A percentile compares a stretch with the other conserved stretches of the same genome.
Evolutionary conservation across 2,797 vertebrate species (phyloP).

Genomic region (Euphonia xanthogaster): DNA sequence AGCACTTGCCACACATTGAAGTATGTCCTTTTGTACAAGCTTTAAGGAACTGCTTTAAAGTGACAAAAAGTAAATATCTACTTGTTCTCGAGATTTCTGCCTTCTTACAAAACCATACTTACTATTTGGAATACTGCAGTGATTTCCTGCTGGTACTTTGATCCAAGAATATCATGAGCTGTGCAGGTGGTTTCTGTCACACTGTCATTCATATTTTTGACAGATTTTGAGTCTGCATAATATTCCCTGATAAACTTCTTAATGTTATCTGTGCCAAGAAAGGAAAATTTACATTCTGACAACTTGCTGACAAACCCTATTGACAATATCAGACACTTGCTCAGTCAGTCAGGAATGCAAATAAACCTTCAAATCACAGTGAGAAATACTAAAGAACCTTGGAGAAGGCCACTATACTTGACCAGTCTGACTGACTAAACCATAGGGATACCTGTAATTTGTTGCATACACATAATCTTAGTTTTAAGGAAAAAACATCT

Average conservation of each 20-base stretch:
- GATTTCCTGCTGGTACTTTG: slow-evolving; percentile 15
- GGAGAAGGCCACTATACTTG: neutral
- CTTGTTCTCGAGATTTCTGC: neutral
- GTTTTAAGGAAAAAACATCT: neutral
- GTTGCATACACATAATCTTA: neutral
- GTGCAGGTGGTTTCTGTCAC: slow-evolving; percentile 63
- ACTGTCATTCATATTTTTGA: slow-evolving; percentile 48
- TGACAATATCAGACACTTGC: neutral
- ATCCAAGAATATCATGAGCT: slow-evolving; percentile 50
- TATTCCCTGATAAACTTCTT: slow-evolving; percentile 44
- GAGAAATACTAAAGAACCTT: neutral
- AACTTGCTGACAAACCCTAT: slow-evolving; percentile 47
- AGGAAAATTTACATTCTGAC: slow-evolving; percentile 35
- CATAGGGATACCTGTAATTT: neutral
- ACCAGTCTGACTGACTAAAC: neutral
- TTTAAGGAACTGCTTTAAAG: neutral
- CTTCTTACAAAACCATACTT: slow-evolving; percentile 23
- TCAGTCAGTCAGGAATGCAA: slow-evolving; percentile 35
- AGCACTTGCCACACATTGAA: neutral
- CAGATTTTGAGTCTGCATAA: slow-evolving; percentile 57
- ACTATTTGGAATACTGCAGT: slow-evolving; percentile 30
- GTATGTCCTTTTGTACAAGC: neutral
- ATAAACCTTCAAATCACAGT: neutral
- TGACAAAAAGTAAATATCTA: neutral
- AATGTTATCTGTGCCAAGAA: slow-evolving; percentile 40